Conservation (phyloP, 2,888 invertebrate genomes). For the Ferrisia virgata region DNA sequence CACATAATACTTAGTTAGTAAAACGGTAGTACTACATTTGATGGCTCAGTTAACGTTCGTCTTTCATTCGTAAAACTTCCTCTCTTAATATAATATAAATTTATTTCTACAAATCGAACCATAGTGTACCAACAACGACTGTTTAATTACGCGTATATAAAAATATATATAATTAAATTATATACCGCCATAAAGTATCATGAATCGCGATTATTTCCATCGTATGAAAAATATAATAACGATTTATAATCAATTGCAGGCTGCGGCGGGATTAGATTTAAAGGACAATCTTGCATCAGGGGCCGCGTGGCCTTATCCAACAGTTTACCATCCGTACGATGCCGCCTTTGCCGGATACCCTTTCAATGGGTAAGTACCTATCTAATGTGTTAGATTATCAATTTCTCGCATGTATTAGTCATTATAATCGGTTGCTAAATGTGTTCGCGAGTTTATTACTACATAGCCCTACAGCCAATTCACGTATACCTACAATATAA, state of each 20-base stretch:
- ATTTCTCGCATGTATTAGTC: neutral
- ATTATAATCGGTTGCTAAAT: neutral
- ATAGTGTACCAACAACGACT: too few relatives aligned
- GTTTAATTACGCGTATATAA: too few relatives aligned
- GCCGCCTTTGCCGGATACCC: conserved; percentile 89
- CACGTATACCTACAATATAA: too few relatives aligned
- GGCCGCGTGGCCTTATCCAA: conserved; percentile 85
- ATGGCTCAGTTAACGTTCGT: neutral
- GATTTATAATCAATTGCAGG: conserved; percentile 58
- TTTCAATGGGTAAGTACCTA: conserved; percentile 82
- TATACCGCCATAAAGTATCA: neutral
- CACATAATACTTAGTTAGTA: neutral
- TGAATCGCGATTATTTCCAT: neutral
- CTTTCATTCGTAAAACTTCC: neutral
- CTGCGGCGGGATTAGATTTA: conserved; percentile 77
- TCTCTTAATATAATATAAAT: too few relatives aligned
- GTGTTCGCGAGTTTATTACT: neutral
- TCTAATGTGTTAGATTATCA: neutral
- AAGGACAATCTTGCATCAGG: conserved; percentile 84
- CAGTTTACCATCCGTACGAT: conserved; percentile 91
- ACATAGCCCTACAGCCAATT: too few relatives aligned
- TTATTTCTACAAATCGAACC: too few relatives aligned
- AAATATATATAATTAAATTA: neutral
- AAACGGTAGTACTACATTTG: neutral
- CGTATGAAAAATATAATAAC: neutral